phyloP scores from a whole-genome alignment of 2,113 vertebrate genomes.

The Lasiurus cinereus region DNA sequence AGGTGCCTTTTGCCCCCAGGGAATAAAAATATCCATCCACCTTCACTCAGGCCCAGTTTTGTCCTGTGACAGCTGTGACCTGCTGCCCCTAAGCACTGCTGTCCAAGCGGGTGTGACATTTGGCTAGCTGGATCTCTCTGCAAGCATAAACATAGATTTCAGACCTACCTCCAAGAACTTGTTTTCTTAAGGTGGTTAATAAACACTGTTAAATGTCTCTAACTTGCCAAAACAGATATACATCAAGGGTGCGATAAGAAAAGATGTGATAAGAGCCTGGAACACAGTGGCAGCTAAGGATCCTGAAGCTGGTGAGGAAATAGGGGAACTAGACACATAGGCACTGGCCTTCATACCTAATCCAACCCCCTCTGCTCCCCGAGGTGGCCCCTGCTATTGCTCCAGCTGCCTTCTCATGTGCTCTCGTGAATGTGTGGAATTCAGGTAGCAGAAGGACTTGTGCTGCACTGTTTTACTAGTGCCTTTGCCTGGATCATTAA shows the following conservation, averaged over 20 bases:
- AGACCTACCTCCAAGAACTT: not conserved
- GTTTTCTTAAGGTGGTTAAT: not conserved
- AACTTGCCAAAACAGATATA: not conserved
- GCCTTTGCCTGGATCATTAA: slow-evolving; percentile 60
- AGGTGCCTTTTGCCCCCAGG: not conserved
- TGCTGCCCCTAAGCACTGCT: not conserved
- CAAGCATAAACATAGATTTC: not conserved
- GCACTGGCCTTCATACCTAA: not conserved
- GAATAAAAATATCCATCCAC: not conserved
- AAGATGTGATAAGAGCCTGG: not conserved
- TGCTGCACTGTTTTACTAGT: not conserved
- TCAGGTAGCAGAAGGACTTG: not conserved
- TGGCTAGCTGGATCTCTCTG: not conserved
- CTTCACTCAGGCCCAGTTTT: not conserved
- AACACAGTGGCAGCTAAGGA: not conserved
- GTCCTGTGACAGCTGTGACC: not conserved
- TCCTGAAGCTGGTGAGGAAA: not conserved
- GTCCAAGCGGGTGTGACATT: not conserved
- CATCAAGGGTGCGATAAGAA: not conserved
- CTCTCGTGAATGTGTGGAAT: not conserved
- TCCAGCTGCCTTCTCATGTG: not conserved
- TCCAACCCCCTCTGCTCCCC: not conserved
- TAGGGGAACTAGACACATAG: not conserved
- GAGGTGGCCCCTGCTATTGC: not conserved
- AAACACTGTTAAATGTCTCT: slow-evolving; percentile 21